These are phyloP conservation scores for Euwallacea similis DNA, from an alignment of 1,140 invertebrate species.

Conservation along the genomic window DNA sequence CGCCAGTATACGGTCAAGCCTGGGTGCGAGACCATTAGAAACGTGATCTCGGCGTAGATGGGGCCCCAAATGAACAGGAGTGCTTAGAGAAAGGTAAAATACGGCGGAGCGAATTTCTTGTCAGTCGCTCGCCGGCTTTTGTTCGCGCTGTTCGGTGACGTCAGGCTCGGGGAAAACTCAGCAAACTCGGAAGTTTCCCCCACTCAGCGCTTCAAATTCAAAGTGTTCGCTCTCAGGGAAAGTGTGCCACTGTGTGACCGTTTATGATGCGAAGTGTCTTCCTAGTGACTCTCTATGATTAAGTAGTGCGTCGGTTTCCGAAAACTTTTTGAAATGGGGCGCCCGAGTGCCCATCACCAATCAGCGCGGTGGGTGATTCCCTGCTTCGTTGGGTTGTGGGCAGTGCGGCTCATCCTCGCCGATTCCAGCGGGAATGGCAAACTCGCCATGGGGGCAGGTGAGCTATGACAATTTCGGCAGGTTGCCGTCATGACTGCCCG, in stretches of 20 bases:
- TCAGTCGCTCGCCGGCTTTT: constrained; percentile 29
- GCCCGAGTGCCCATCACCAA: neutral
- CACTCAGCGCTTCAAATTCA: neutral
- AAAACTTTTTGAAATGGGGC: constrained; percentile 17
- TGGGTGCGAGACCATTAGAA: constrained; percentile 3
- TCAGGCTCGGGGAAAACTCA: constrained; percentile 1
- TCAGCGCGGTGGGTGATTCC: constrained; percentile 8
- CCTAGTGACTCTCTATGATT: neutral
- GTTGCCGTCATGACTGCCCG: neutral
- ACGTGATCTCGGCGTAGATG: neutral
- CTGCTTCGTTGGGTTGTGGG: constrained; percentile 5
- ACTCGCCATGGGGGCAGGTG: constrained; percentile 19
- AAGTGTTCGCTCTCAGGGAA: neutral
- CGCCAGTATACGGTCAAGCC: neutral
- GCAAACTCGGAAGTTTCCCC: neutral
- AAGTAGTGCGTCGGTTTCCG: neutral
- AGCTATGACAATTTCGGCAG: neutral
- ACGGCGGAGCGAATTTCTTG: constrained; percentile 14
- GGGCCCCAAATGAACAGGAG: constrained; percentile 5
- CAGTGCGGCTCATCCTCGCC: constrained; percentile 14
- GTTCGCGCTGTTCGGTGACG: constrained; percentile 10
- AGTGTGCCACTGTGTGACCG: no score
- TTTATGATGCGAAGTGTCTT: no score
- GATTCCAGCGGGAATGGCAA: constrained; percentile 17
- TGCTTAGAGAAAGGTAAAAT: constrained; percentile 30